Conservation (phyloP, 2,113 vertebrate genomes). For the Megaceryle maxima region DNA sequence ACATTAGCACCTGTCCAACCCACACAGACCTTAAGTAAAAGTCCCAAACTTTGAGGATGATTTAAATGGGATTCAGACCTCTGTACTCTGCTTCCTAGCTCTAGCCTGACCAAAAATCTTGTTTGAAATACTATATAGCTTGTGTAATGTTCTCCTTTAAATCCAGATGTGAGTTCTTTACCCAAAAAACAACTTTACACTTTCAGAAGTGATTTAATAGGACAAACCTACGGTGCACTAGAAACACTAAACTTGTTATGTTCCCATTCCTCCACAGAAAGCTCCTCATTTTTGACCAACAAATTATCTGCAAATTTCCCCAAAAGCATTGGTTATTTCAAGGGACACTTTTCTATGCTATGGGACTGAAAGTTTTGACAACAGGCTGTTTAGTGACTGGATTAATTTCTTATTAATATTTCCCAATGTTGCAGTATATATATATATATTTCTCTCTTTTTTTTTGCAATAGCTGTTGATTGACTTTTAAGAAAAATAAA, state of each 20-base stretch:
- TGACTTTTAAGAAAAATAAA: neutral
- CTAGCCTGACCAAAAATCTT: neutral
- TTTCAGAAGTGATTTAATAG: neutral
- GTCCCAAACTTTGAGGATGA: neutral
- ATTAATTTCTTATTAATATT: neutral
- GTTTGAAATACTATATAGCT: neutral
- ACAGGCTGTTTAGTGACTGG: neutral
- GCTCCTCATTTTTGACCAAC: accelerated
- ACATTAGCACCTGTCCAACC: neutral
- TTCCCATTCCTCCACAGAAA: neutral
- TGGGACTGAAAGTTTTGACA: neutral
- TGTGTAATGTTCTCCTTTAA: neutral
- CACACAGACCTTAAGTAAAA: neutral
- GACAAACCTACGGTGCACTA: neutral
- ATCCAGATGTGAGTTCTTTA: neutral
- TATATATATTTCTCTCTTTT: neutral
- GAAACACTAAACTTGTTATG: neutral
- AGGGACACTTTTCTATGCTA: neutral
- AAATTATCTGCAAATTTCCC: neutral
- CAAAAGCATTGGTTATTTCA: neutral
- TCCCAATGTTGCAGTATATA: neutral
- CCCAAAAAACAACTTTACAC: neutral
- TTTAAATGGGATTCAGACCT: neutral
- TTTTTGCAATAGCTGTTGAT: neutral
- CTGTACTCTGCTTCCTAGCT: neutral